Evolutionary conservation across 2,888 invertebrate species (phyloP), one percentile per base, ranked within the genome.

Genomic region (Amblyjoppa proteus): DNA sequence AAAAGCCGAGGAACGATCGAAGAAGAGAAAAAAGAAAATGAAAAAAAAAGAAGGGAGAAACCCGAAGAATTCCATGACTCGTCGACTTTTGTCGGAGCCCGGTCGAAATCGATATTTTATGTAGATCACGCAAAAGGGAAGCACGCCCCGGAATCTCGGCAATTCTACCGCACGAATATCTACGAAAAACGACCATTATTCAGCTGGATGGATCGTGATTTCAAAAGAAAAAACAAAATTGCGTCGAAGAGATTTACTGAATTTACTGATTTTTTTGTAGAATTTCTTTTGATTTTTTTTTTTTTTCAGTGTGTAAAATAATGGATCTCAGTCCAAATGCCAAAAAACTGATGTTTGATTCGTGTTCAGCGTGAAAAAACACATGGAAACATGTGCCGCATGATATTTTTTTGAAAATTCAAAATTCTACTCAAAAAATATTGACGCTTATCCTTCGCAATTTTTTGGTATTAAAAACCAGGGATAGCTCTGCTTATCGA

Each of bases 41-140:
- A 34, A 16, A 56, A 49, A 66, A 45, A n/a, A 74, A 49, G 31
- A 74, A 77, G 58, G 69, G 70, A 31, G 13, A 28, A 76, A 85
- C 75, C 71, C 71, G 45, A 58, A 66, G 79, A 83, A 84, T 69
- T 87, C 87, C 90, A 90, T 92, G 92, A 93, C 92, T 91, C 88
- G 90, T 81, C 90, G 88, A 90, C 88, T 91, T 91, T 90, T 89
- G 88, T 87, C 69, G 38, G 82, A 66, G 75, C 70, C 58, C 11
- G 81, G 79, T 74, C 73, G 88, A 58, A 90, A 92, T 92, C 89
- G 90, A 90, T 89, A 89, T 91, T 91, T 92, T 91, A 91, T 91
- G 91, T 89, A 92, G 90, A 92, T 92, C 88, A 80, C 80, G 66
- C 31, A 76, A 78, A 77, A 84, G 77, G 70, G 71, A 82, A 82